phyloP scores from a whole-genome alignment of 1,140 invertebrate genomes.

The Gryon sp. region DNA sequence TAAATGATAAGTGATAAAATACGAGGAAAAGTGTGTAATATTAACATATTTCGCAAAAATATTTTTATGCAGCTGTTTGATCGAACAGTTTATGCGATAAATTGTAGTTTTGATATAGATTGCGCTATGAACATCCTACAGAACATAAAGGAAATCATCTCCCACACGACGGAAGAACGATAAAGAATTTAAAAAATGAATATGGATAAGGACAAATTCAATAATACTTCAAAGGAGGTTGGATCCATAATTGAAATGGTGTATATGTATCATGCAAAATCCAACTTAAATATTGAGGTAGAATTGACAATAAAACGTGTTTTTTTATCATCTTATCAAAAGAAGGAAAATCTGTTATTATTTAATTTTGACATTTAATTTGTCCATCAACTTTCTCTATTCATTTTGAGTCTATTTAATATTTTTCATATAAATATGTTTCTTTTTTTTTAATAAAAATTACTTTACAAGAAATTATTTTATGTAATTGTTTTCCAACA shows the following conservation, averaged over 20 bases:
- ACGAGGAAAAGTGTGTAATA: slow-evolving; percentile 22
- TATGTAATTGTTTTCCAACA: no score
- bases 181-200: slow-evolving; percentile 47
- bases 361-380: no score
- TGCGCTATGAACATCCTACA: slow-evolving; percentile 41
- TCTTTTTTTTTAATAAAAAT: no score
- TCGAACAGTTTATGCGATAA: slow-evolving; percentile 56
- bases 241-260: slow-evolving; percentile 38
- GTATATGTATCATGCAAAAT: slow-evolving; percentile 16
- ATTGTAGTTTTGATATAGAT: slow-evolving; percentile 58
- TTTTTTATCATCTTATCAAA: no score
- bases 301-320: no score
- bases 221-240: slow-evolving; percentile 38
- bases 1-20: slow-evolving; percentile 49
- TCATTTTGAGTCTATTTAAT: no score
- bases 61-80: slow-evolving; percentile 53
- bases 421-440: no score
- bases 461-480: no score
- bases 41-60: slow-evolving; percentile 31
- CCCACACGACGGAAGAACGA: slow-evolving; percentile 48
- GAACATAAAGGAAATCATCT: slow-evolving; percentile 57
- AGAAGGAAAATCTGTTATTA: no score
- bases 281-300: no score
- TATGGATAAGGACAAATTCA: slow-evolving; percentile 54
- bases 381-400: no score